Base-by-base conservation (phyloP, 37 sponge, comb jelly and placozoan species). In the Chondrosia reniformis region DNA sequence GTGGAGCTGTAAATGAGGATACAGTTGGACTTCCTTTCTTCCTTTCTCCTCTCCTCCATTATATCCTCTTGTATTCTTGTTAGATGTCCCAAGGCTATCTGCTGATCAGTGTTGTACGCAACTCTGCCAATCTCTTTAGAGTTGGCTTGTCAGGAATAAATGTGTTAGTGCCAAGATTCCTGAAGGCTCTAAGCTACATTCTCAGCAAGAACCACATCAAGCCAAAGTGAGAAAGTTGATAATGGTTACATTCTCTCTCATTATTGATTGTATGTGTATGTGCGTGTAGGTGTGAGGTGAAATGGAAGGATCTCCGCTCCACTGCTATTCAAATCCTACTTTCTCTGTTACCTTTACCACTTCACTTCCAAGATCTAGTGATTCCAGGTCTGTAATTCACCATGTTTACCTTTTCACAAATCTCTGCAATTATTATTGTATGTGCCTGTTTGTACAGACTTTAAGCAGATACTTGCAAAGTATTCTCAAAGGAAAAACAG, bases 301-400 rank as follows among this genome's bases (percentile, higher is more conserved):
- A 74, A 22, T 32, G 59, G 67, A 31, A 32, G 31, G 84, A 83
- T 27, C 45, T 94, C 27, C 46, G 95, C 0, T 32, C 40, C 25
- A 61, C 89, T 41, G 75, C 91, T 41, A 85, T 94, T 24, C 55
- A 87, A 30, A 55, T 94, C 0, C 86, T 91, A 30, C 77, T 85
- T 39, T 94, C 89, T 36, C 84, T 94, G 66, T n/a, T 88, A 1
- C 65, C 81, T 65, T 81, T 94, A 22, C 95, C 95, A 22, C 87
- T 88, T 0, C 95, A 94, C 81, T 94, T 91, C 75, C 79, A 88
- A 58, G 55, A 94, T 40, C 58, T 89, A 25, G 78, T 81, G 5
- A 34, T 94, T 17, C 75, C 87, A 66, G 88, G 92, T 90, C 7
- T 30, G 61, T 59, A 5, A 7, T 59, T 10, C 15, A 49, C 52